Base-by-base conservation (phyloP, 2,888 invertebrate genomes). In the Nomada ruficornis region DNA sequence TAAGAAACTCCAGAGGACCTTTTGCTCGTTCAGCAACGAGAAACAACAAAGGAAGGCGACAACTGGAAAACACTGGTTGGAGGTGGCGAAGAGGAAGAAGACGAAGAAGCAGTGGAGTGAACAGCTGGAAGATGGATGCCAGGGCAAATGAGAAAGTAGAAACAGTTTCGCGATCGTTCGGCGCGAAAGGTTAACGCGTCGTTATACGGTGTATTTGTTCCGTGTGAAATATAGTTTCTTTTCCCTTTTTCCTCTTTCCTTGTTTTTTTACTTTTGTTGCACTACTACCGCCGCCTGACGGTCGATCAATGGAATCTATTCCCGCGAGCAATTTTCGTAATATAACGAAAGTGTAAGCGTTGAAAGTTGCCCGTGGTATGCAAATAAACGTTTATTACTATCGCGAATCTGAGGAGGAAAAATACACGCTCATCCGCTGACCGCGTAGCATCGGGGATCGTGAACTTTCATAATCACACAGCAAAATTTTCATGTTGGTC, bases 1-100 rank as follows among this genome's bases (percentile, higher is more conserved):
- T 90, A 88, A 89, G 89, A 87, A 89, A 87, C 86, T 86, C 80
- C 52, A 68, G 75, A 64, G 57, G 70, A 79, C 62, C 83, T 83
- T 76, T 81, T 84, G 87, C 84, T 75, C 67, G 77, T n/a, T 29
- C 60, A 67, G 44, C 70, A 70, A 76, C 60, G 67, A 71, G 64
- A 55, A 64, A 52, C 26, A 23, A 15, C 47, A 42, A 13, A 59
- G 60, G 15, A 18, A 59, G 78, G 68, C 55, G 64, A 83, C 64
- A 70, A 80, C 67, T 67, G 64, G 54, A 62, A 79, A 75, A 72
- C 50, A 23, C 18, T 15, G 13, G 50, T 0, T 23, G 67, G 23
- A 54, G 26, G 10, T 2, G 9, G 15, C 0, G 29, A 20, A 47
- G 59, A 20, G 44, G 23, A 18, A 26, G 26, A 18, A 15, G 36